Percentiles rank a stretch among this genome's conserved stretches.
phyloP scores from a whole-genome alignment of 1,140 invertebrate species.

The Sarcophaga peregrina region DNA sequence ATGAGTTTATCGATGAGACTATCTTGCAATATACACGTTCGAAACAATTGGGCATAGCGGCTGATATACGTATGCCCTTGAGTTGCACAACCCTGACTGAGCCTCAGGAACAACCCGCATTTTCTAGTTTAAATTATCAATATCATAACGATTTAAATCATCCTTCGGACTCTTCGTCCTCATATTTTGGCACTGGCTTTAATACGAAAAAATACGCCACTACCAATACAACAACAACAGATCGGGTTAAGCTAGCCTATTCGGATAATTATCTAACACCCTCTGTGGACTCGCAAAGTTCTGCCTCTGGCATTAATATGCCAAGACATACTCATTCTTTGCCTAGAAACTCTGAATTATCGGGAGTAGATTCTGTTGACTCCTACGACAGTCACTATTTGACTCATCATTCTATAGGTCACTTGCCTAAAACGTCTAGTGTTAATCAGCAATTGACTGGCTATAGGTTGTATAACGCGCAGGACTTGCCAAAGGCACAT shows the following conservation, averaged over 20 bases:
- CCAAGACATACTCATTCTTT: constrained; percentile 60
- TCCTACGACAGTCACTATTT: constrained; percentile 66
- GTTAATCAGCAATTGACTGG: constrained; percentile 36
- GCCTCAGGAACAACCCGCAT: constrained; percentile 47
- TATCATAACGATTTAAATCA: constrained; percentile 65
- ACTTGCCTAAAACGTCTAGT: constrained; percentile 48
- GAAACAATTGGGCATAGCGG: constrained; percentile 57
- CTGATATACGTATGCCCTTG: constrained; percentile 37
- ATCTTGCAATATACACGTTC: constrained; percentile 61
- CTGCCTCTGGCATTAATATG: constrained; percentile 44
- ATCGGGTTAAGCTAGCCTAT: constrained; percentile 56
- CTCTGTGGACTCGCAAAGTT: constrained; percentile 62
- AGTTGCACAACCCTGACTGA: constrained; percentile 28
- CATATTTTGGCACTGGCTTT: constrained; percentile 63
- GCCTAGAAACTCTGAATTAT: constrained; percentile 63
- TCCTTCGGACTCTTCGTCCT: constrained; percentile 63
- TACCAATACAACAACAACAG: constrained; percentile 34
- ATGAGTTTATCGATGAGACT: constrained; percentile 64
- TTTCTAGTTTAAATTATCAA: constrained; percentile 58
- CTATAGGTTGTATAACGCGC: not conserved
- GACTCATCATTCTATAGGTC: constrained; percentile 61
- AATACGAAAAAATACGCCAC: constrained; percentile 56
- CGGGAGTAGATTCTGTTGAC: constrained; percentile 64
- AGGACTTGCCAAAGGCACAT: not conserved
- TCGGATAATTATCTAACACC: constrained; percentile 63